Base-by-base conservation (phyloP, 2,888 invertebrate genomes). In the Cremastobaeus sp. region DNA sequence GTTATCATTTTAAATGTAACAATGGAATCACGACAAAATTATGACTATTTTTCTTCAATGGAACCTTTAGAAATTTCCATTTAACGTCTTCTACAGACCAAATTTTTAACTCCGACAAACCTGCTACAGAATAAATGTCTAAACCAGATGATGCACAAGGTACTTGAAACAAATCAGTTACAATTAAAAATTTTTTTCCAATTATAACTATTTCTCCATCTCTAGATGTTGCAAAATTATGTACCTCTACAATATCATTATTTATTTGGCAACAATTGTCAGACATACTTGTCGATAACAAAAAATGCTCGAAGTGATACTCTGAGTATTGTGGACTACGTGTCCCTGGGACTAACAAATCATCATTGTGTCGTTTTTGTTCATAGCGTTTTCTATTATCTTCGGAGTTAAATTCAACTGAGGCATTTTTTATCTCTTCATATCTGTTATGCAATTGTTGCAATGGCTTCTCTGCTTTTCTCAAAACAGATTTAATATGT, bases 381-480 rank as follows among this genome's bases (percentile, higher is more conserved):
- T 52, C 15, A 14, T 37, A 5, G 5, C 0, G 5, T 32, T 20
- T 34, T 37, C 15, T 37, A 0, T 21, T 9, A 2, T 14, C 15
- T 20, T 21, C 9, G 9, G 2, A n/a, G 5, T 30, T 12, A 1
- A 57, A 15, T n/a, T 25, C n/a, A 32, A 43, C 12, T 0, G 17
- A 6, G 9, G 21, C 18, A 35, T 25, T 59, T 21, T 45, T 14
- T 18, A 59, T 45, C 28, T 59, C 45, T 9, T 4, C 21, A 12
- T 43, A 43, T 21, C 57, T 43, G 6, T 34, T 45, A 17, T 35
- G 11, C 8, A 59, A 20, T 8, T 59, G 59, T 6, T 59, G 59
- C 2, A 59, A 17, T 9, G 59, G 59, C 28, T 59, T 59, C 12
- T 59, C 59, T 5, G 37, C 2, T 47, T 59, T 59, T 12, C 59